Evolutionary conservation across 1,140 invertebrate species (phyloP).

Genomic region (Drosophila pseudoobscura): DNA sequence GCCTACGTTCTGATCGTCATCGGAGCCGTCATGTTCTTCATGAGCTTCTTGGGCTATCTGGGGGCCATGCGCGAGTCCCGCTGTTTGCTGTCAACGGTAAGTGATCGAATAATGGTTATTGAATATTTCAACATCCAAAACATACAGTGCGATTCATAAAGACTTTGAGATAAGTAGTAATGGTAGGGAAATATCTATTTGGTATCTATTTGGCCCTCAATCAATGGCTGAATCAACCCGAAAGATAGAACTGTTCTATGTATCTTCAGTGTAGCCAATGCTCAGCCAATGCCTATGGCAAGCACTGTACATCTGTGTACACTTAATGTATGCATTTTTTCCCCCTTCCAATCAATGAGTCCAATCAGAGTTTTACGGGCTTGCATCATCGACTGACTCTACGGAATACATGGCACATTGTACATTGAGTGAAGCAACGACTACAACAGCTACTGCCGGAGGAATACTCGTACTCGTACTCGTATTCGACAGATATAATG

Average conservation of each 20-base stretch:
- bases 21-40: slow-evolving; percentile 91
- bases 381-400: slow-evolving; percentile 35
- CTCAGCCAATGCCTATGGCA: neutral
- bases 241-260: no score
- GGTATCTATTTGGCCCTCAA: no score
- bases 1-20: slow-evolving; percentile 91
- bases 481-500: neutral
- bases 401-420: neutral
- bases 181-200: no score
- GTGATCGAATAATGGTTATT: slow-evolving; percentile 71
- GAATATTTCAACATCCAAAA: neutral
- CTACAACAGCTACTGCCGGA: neutral
- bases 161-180: neutral
- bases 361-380: slow-evolving; percentile 39
- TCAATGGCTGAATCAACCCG: no score
- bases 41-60: slow-evolving; percentile 94
- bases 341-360: slow-evolving; percentile 28
- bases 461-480: neutral
- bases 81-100: slow-evolving; percentile 90
- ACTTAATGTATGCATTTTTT: slow-evolving; percentile 11
- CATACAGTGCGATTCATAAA: neutral
- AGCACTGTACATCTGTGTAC: slow-evolving; percentile 28
- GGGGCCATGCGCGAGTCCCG: slow-evolving; percentile 92
- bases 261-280: no score
- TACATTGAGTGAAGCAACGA: slow-evolving; percentile 1